Base-by-base conservation (phyloP, 1,140 invertebrate genomes). In the Drosophila yakuba region DNA sequence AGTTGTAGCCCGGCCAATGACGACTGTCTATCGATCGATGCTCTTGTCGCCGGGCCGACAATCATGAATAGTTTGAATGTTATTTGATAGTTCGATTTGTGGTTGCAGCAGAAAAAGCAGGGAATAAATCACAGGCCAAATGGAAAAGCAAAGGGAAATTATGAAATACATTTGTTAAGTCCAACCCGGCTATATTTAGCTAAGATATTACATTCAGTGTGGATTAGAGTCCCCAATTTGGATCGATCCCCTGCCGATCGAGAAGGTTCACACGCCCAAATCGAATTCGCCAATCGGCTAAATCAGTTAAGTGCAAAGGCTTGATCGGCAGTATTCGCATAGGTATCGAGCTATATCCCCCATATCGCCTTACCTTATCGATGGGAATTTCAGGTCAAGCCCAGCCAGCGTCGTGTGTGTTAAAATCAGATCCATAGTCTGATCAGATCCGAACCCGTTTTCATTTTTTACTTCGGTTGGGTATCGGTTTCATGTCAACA, bases 281-380 rank as follows among this genome's bases (percentile, higher is more conserved):
- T 25, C 17, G 47, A 57, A 52, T 67, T 44, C 15, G 43, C 52
- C 43, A 74, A 67, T 71, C 80, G 75, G 52, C 72, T 68, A 50
- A 85, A 44, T 71, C 85, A 89, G 80, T 85, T 90, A 48, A 78
- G 84, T 89, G 84, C 74, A 89, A 85, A 41, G 85, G 84, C 78
- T 90, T 89, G 20, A 20, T 20, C 20, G 20, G 77, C 80, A 88
- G 50, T 62, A 68, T 84, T 90, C 80, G 78, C 76, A 36, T 28
- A 51, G 44, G 48, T 25, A 62, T 61, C 58, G 58, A 63, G 35
- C 28, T 61, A 57, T 77, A 20, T 38, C 23, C 39, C 35, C 41
- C 48, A 77, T 88, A 89, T 88, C 84, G 62, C 12, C 41, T 88
- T 88, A 84, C 83, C 61, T 57, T 60, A 71, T 77, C 68, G 84